Base-by-base conservation (phyloP, 1,140 invertebrate genomes). In the Hermetia illucens region DNA sequence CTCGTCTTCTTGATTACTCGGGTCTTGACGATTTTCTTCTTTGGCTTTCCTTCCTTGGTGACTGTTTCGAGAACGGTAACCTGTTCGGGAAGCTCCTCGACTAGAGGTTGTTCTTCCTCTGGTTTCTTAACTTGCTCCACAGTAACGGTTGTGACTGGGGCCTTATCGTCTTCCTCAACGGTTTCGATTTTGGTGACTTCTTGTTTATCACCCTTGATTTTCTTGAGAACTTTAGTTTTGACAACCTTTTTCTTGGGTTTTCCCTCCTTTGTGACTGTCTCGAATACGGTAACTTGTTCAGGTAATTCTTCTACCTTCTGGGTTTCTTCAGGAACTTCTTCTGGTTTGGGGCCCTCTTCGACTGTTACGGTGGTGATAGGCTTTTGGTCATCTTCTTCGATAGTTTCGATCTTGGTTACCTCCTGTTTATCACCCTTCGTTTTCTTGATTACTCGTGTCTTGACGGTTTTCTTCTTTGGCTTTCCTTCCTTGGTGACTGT, bases 211-310 rank as follows among this genome's bases (percentile, higher is more conserved):
- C 41, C 29, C 9, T 30, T 3, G 10, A 39, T 46, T 42, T 39
- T 54, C 37, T 36, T 43, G 10, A 21, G 27, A 20, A 32, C 16
- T 13, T 22, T 10, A 31, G 34, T 44, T 39, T 45, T 36, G 8
- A 36, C 13, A 13, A n/a, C n/a, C 44, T 42, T 45, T 12, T 40
- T 42, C 30, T 32, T 37, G 1, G 43, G 40, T 36, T 39, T 43
- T 25, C 52, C 46, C 20, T 49, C 46, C 37, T 47, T 39, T 6
- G 49, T 48, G 5, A 37, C 42, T 9, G 46, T 45, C 32, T 54
- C 47, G 32, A 51, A 44, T 22, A 62, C 53, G 9, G 49, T 46
- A 3, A 47, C 42, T 45, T 65, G 58, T 21, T 50, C 40, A 15
- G 47, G 40, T 17, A 15, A 15, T 33, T 39, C 15, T 39, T 39